These are phyloP conservation scores for Echinarachnius parma DNA, from an alignment of 53 echinoderm and acorn worm genomes.

Conservation along the genomic window DNA sequence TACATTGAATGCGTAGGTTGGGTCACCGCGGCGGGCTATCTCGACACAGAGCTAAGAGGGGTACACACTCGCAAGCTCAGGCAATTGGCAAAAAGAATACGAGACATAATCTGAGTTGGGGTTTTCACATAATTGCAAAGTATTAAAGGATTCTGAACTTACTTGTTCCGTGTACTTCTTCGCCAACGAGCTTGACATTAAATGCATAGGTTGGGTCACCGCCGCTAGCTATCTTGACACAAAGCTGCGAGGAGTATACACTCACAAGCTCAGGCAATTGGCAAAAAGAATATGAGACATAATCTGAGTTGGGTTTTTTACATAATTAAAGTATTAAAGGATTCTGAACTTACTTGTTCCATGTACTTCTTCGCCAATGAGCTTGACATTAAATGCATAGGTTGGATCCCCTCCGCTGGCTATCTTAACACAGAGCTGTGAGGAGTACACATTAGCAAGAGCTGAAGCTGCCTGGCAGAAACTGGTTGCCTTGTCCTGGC, in stretches of 20 bases:
- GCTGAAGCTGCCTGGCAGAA: constrained; percentile 80
- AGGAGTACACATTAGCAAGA: constrained; percentile 68
- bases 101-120: no score
- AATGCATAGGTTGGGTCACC: constrained; percentile 85
- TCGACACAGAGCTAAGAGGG: constrained; percentile 84
- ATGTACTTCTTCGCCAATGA: constrained; percentile 82
- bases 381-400: constrained; percentile 78
- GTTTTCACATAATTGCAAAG: no score
- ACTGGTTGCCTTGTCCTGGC: constrained; percentile 42
- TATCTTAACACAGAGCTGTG: constrained; percentile 81
- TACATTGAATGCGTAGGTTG: constrained; percentile 83
- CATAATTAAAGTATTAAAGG: no score
- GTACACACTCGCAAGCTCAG: constrained; percentile 66
- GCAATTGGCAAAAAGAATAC: no score
- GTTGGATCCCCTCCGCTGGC: constrained; percentile 91
- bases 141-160: no score
- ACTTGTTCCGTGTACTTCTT: constrained; percentile 92
- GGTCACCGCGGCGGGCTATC: constrained; percentile 85
- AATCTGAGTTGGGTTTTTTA: no score
- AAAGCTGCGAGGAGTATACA: constrained; percentile 72
- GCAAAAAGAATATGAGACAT: no score
- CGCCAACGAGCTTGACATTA: constrained; percentile 78
- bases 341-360: constrained; percentile 67
- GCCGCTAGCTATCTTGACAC: constrained; percentile 85
- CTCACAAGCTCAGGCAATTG: no score